phyloP scores from a whole-genome alignment of 2,888 invertebrate genomes.

The Eupithecia dodoneata region DNA sequence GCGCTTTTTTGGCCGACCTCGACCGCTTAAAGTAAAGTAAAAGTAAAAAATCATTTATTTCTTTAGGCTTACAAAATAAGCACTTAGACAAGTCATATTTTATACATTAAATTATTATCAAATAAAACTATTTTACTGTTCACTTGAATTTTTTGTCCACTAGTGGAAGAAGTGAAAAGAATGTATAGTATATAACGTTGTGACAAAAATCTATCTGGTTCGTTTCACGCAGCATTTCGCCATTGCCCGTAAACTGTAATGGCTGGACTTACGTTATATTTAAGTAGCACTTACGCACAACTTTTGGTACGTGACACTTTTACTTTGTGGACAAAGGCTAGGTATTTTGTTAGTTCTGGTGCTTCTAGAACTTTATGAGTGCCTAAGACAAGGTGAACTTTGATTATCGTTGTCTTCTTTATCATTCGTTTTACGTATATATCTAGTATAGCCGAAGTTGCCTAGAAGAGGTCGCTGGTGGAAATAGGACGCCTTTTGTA shows the following conservation, averaged over 20 bases:
- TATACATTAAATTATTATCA: no score
- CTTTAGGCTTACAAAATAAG: no score
- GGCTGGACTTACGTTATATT: conserved; percentile 27
- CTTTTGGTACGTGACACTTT: conserved; percentile 19
- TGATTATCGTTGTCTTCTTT: background rate
- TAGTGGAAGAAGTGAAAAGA: no score
- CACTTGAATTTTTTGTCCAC: no score
- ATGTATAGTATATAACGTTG: background rate
- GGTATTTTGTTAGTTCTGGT: background rate
- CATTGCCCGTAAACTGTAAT: conserved; percentile 34
- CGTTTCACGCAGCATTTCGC: conserved; percentile 23
- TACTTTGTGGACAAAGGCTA: conserved; percentile 7
- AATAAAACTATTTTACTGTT: no score
- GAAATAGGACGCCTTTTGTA: background rate
- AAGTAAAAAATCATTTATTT: no score
- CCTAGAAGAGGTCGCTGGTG: background rate
- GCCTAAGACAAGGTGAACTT: background rate
- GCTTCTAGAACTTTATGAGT: background rate
- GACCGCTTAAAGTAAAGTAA: no score
- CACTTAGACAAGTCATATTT: no score
- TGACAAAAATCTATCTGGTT: conserved; percentile 15
- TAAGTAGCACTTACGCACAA: conserved; percentile 27
- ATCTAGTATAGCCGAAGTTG: background rate
- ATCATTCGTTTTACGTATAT: no score
- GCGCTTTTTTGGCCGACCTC: no score